These are phyloP conservation scores for Muntiacus muntjak DNA, from an alignment of 2,113 vertebrate species.

Conservation along the genomic window DNA sequence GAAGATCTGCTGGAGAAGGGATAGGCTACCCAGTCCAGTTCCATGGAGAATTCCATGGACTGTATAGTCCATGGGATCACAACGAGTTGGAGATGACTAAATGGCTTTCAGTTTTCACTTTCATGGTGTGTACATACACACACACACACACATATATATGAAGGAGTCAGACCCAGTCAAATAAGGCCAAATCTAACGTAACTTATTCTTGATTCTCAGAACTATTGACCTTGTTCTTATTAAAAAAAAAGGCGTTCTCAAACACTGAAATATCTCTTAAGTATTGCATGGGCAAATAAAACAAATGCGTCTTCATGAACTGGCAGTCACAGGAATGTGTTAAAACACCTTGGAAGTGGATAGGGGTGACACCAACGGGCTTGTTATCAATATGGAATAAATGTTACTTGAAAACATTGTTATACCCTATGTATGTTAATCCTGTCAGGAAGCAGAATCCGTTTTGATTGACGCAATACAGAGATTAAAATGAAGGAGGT, in stretches of 20 bases:
- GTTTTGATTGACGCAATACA: neutral
- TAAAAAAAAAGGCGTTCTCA: neutral
- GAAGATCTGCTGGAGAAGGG: neutral
- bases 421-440: neutral
- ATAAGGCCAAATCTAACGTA: neutral
- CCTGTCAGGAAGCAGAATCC: neutral
- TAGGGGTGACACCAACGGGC: neutral
- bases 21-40: neutral
- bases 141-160: neutral
- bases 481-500: neutral
- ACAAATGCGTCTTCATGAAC: neutral
- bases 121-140: neutral
- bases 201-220: neutral
- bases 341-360: neutral
- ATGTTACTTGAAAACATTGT: neutral
- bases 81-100: neutral
- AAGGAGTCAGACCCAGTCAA: neutral
- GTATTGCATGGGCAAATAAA: neutral
- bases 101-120: neutral
- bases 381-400: neutral
- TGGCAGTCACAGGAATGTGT: neutral
- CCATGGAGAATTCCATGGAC: neutral
- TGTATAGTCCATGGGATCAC: neutral
- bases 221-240: neutral
- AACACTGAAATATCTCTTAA: neutral